These are phyloP conservation scores for Rhyzopertha dominica DNA, from an alignment of 1,140 invertebrate species.

Conservation along the genomic window DNA sequence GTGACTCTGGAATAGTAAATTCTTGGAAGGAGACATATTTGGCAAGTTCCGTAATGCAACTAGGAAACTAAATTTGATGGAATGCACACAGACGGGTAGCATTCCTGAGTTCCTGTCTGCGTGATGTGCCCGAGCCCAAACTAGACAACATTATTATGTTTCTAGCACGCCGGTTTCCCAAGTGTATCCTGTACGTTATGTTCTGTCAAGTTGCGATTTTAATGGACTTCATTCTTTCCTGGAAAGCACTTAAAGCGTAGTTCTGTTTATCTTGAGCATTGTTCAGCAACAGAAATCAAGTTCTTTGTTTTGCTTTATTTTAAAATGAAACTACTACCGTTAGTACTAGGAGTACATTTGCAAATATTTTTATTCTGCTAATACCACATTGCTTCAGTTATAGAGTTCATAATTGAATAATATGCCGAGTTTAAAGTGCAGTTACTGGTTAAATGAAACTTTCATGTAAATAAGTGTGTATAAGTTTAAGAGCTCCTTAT, in stretches of 20 bases:
- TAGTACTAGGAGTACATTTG: too few species aligned
- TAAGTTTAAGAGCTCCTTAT: too few species aligned
- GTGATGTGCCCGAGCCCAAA: conserved; percentile 25
- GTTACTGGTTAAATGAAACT: too few species aligned
- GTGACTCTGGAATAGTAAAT: conserved; percentile 26
- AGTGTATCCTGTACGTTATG: conserved; percentile 10
- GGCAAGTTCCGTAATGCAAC: conserved; percentile 28
- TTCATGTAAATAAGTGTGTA: too few species aligned
- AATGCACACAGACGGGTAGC: conserved; percentile 26
- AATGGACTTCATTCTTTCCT: conserved; percentile 1
- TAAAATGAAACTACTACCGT: too few species aligned
- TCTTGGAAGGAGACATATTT: conserved; percentile 32
- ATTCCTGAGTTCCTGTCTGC: conserved; percentile 28
- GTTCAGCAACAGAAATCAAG: too few species aligned
- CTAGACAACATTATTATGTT: conserved; percentile 32
- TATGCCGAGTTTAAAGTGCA: too few species aligned
- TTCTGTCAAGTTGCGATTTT: conserved; percentile 8
- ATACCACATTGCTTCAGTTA: too few species aligned
- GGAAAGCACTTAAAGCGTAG: background rate
- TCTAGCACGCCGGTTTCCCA: conserved; percentile 11
- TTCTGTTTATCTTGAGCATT: background rate
- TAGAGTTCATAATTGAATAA: too few species aligned
- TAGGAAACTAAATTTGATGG: conserved; percentile 31
- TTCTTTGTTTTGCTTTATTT: too few species aligned
- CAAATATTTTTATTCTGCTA: too few species aligned